These are phyloP conservation scores for Neodiprion pinetum DNA, from an alignment of 1,140 invertebrate species.

Conservation along the genomic window DNA sequence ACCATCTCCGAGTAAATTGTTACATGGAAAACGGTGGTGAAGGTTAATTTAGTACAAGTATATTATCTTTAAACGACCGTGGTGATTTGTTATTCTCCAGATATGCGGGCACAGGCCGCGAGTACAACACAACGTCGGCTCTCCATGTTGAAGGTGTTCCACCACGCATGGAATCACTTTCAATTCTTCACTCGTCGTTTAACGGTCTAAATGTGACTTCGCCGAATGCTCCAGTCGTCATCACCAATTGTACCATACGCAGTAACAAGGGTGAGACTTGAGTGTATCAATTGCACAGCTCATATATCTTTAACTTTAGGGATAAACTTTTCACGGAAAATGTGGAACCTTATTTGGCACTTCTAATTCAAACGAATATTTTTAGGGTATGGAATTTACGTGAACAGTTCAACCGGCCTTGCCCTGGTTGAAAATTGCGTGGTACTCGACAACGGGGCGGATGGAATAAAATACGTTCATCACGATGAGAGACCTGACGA, in stretches of 20 bases:
- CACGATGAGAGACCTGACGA: constrained; percentile 79
- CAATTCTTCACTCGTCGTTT: constrained; percentile 84
- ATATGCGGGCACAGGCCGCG: constrained; percentile 83
- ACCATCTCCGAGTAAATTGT: constrained; percentile 9
- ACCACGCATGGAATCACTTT: constrained; percentile 81
- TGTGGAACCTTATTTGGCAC: no score
- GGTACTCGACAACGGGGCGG: constrained; percentile 81
- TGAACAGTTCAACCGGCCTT: constrained; percentile 85
- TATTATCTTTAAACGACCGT: no score
- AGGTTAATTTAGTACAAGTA: no score
- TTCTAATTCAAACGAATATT: not conserved
- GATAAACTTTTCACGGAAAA: no score
- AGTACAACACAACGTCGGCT: constrained; percentile 85
- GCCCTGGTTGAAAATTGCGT: constrained; percentile 75
- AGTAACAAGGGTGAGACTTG: constrained; percentile 76
- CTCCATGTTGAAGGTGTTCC: constrained; percentile 87
- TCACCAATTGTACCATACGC: constrained; percentile 82
- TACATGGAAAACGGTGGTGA: not conserved
- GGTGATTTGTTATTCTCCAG: constrained; percentile 34
- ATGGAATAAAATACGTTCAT: constrained; percentile 85
- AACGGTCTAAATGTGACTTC: constrained; percentile 91
- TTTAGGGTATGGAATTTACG: constrained; percentile 84
- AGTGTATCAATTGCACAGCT: no score
- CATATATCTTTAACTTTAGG: no score
- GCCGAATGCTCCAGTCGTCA: constrained; percentile 79